These are phyloP conservation scores for Platycnemis pennipes DNA, from an alignment of 2,888 invertebrate genomes.

Conservation along the genomic window DNA sequence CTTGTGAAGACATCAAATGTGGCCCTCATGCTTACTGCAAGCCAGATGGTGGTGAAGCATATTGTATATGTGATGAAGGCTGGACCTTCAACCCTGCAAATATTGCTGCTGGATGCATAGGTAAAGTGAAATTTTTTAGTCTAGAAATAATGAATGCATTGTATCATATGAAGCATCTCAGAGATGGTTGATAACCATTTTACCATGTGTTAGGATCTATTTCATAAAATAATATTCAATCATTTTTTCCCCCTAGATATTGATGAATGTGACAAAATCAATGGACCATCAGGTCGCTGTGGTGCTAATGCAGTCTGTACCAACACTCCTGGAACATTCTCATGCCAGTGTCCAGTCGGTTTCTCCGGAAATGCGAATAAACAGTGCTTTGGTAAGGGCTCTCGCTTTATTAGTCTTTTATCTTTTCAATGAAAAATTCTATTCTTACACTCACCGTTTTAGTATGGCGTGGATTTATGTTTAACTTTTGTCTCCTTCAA, in stretches of 20 bases:
- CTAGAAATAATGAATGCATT: not conserved
- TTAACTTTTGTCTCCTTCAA: not conserved
- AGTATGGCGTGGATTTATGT: too few species aligned
- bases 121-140: slow-evolving; percentile 76
- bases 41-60: slow-evolving; percentile 92
- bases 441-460: not conserved
- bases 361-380: slow-evolving; percentile 92
- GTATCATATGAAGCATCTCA: not conserved
- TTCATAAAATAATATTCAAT: not conserved
- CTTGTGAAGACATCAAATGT: slow-evolving; percentile 95
- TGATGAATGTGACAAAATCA: slow-evolving; percentile 91
- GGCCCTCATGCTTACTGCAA: slow-evolving; percentile 94
- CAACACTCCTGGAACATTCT: slow-evolving; percentile 89
- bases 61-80: slow-evolving; percentile 95
- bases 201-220: not conserved
- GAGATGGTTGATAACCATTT: not conserved
- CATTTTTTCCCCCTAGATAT: slow-evolving; percentile 83
- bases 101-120: slow-evolving; percentile 92
- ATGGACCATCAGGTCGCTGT: slow-evolving; percentile 90
- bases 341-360: slow-evolving; percentile 91
- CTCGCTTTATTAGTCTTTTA: too few species aligned
- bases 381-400: slow-evolving; percentile 83
- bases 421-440: not conserved
- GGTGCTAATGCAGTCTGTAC: slow-evolving; percentile 91
- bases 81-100: slow-evolving; percentile 96